These are phyloP conservation scores for Misgurnus anguillicaudatus DNA, from an alignment of 2,113 vertebrate species.

Conservation along the genomic window DNA sequence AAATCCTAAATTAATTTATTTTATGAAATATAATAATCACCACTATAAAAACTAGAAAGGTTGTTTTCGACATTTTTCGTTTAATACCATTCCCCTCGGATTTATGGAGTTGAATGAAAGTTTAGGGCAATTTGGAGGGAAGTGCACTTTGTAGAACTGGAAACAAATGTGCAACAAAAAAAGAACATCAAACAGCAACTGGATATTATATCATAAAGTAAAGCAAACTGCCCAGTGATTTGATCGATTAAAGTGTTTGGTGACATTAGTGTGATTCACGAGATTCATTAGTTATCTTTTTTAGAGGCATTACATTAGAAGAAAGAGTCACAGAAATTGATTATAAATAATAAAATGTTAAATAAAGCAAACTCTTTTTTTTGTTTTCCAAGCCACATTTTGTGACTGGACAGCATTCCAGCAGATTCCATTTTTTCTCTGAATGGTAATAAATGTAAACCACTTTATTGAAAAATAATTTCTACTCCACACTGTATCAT, in stretches of 20 bases:
- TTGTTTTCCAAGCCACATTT: conserved; percentile 31
- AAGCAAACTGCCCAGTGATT: conserved; percentile 57
- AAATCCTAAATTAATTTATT: conserved; percentile 68
- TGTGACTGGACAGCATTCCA: conserved; percentile 36
- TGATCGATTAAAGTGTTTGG: conserved; percentile 58
- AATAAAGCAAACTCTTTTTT: neutral
- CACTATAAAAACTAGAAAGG: conserved; percentile 69
- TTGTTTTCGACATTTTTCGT: conserved; percentile 65
- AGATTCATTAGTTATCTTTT: conserved; percentile 59
- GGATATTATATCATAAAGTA: conserved; percentile 68
- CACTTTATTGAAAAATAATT: conserved; percentile 38
- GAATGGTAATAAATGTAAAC: conserved; percentile 45
- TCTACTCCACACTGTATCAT: conserved; percentile 13
- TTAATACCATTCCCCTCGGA: conserved; percentile 49
- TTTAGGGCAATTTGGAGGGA: conserved; percentile 56
- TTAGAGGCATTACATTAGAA: neutral
- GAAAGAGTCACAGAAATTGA: conserved; percentile 21
- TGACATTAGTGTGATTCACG: conserved; percentile 46
- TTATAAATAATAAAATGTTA: conserved; percentile 16
- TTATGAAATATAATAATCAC: conserved; percentile 72
- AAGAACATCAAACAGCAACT: conserved; percentile 59
- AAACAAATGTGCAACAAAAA: conserved; percentile 50
- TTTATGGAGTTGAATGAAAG: conserved; percentile 65
- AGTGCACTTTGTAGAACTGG: conserved; percentile 48
- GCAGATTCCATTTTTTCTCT: conserved; percentile 50